Evolutionary conservation across 2,888 invertebrate species (phyloP), one percentile per base, ranked within the genome.

Genomic region (Rugalucina vietnamica): DNA sequence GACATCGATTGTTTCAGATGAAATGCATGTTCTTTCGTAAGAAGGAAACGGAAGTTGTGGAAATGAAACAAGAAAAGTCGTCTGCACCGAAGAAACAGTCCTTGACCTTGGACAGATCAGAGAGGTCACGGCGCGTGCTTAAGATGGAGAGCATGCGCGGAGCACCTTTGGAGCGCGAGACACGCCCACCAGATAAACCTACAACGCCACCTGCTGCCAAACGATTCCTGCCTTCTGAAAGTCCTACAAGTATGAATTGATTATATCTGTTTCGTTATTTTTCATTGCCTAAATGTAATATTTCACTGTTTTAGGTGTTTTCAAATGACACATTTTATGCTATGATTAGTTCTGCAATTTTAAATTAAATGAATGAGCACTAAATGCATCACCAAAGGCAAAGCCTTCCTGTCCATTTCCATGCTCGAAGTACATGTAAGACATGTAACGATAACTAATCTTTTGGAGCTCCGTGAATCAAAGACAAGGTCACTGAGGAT

Each of bases 191-290:
- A 1, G 65, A 76, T 36, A 24, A 34, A 29, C 81, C 76, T n/a
- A 18, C 77, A 18, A 71, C 82, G 21, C 76, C 73, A n/a, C 74
- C 73, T 10, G 83, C 71, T 27, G 43, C 81, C 18, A 80, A 85
- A 50, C 79, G 84, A 81, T 87, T 87, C 49, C 43, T 87, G 72
- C 87, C 87, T 0, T 87, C 87, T 12, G 87, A 87, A 79, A 85
- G 83, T 32, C 87, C 87, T 12, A 84, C 83, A 69, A 81, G 87
- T 87, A 50, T 3, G 27, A 5, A 71, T 27, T 54, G 5, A 54
- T n/a, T n/a, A n/a, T n/a, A n/a, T n/a, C n/a, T n/a, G n/a, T n/a
- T n/a, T n/a, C n/a, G n/a, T n/a, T n/a, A n/a, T n/a, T n/a, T n/a
- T n/a, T n/a, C n/a, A n/a, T n/a, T n/a, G n/a, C n/a, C n/a, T n/a